Percentiles rank a stretch among this genome's conserved stretches.
phyloP scores from a whole-genome alignment of 2,113 vertebrate species.

The Anolis sagrei region DNA sequence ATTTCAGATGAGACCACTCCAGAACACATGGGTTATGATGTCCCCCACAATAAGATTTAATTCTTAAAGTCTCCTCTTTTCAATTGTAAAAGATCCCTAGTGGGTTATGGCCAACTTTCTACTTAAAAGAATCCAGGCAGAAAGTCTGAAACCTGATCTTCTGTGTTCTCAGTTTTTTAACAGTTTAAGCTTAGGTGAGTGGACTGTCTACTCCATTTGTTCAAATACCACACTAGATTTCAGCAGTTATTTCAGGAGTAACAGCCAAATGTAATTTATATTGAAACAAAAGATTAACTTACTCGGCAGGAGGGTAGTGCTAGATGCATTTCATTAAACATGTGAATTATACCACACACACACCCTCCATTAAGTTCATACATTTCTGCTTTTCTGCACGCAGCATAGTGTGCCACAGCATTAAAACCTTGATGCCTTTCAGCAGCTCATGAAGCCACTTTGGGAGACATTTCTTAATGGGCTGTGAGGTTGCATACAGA shows the following conservation, averaged over 20 bases:
- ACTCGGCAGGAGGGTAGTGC: background rate
- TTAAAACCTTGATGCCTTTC: conserved; percentile 15
- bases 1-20: background rate
- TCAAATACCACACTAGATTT: conserved; percentile 13
- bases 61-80: background rate
- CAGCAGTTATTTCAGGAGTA: conserved; percentile 22
- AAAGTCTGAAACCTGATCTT: background rate
- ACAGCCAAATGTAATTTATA: conserved; percentile 26
- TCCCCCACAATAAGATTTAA: background rate
- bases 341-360: conserved; percentile 13
- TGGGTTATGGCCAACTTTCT: background rate
- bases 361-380: conserved; percentile 4
- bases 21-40: background rate
- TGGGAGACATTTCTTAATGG: background rate
- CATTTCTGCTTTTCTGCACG: conserved; percentile 47
- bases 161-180: background rate
- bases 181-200: background rate
- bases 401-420: background rate
- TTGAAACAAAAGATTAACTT: conserved; percentile 27
- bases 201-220: background rate
- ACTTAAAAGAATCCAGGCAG: background rate
- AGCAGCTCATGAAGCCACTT: background rate
- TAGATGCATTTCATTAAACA: conserved; percentile 31
- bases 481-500: background rate
- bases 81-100: background rate